Evolutionary conservation across 2,888 invertebrate genomes (phyloP), one percentile per base, ranked within the genome.

Genomic region (Cheilosia vernalis): DNA sequence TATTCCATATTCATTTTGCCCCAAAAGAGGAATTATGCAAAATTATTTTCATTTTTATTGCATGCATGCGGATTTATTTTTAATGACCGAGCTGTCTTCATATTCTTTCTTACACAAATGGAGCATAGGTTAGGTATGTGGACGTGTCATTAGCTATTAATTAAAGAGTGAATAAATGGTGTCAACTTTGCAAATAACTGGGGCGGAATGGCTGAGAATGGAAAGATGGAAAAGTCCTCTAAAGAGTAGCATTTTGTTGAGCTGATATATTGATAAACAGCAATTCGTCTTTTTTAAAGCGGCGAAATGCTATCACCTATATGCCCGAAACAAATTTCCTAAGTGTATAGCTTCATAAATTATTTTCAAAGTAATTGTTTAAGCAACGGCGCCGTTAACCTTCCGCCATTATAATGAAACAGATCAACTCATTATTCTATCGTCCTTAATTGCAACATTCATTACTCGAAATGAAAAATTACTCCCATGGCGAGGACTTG

Each of bases 401-500:
- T 49, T 49, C 15, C 42, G 3, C 27, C 53, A n/a, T 10, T 51
- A 30, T 30, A 49, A 63, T 47, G 56, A 10, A 70, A 70, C 33
- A 33, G 30, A 56, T 72, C 51, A 67, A 40, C 81, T 53, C 58
- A 79, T 79, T 80, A 61, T 27, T 66, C 33, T 66, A 37, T n/a
- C 58, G 44, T 66, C 47, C 69, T 53, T 80, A 76, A 84, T 80
- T 84, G 63, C 73, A 37, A 27, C 55, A 72, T 78, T 67, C 44
- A 69, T 73, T 83, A 51, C 33, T 27, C 21, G 66, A 73, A 72
- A 83, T 83, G 72, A 80, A 64, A 69, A 79, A 79, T 63, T 58
- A 47, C 61, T 44, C 70, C 58, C 70, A 64, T 2, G 51, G 69
- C 17, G 67, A 49, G 55, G n/a, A 10, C 19, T 53, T 47, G 10